Evolutionary conservation across 2,888 invertebrate species (phyloP), one percentile per base, ranked within the genome.

Genomic region (Anoplius nigerrimus): DNA sequence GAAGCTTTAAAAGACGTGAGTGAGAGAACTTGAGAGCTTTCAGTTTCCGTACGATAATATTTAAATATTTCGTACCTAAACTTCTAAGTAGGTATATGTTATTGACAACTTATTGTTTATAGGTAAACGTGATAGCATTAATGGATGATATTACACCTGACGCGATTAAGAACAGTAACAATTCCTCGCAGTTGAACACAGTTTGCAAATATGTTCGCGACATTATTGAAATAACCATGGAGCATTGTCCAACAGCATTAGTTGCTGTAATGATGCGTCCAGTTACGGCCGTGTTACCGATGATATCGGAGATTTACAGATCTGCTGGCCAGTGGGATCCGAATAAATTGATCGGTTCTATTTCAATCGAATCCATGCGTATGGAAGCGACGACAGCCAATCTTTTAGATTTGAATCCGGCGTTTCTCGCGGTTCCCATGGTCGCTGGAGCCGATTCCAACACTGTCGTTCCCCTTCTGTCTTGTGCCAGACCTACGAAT

Each of bases 81-180:
- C 5, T 48, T 16, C 5, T 45, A 8, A 48, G 5, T 34, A 48
- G 11, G n/a, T 48, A 48, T 48, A n/a, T 13, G 2, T 6, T 1
- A 16, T 48, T 48, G 13, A 48, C n/a, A 6, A 48, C 1, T 16
- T 2, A 46, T 55, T 27, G 34, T 54, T 57, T 65, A 24, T 61
- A 87, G 87, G 61, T 76, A 54, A 82, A 86, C 57, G 82, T 87
- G 42, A 76, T 87, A n/a, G 87, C 85, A 13, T 66, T 87, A 53
- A 83, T 87, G 84, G 86, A 87, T 54, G 84, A 87, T 55, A 71
- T 71, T 2, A 79, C 87, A 64, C 70, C 78, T 34, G 57, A 70
- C 1, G 11, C 1, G 11, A 54, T 72, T 53, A 72, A 78, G 16
- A 58, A 75, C 43, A 45, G 59, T n/a, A 76, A 66, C 11, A 73